These are phyloP conservation scores for Acropora tenuis DNA, from an alignment of 64 coral and sea anemone genomes.

Conservation along the genomic window DNA sequence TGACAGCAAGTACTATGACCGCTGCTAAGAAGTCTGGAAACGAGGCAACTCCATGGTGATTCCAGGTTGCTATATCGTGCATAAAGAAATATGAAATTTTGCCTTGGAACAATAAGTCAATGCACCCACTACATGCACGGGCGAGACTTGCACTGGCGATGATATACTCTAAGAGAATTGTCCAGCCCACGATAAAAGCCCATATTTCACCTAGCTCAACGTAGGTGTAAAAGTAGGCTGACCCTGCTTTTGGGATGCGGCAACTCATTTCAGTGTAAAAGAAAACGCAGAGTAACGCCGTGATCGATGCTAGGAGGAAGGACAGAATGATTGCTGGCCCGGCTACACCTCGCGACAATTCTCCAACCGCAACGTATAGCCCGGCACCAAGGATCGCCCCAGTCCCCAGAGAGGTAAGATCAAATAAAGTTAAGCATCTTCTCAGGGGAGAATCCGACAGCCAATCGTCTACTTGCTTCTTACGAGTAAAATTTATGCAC, in stretches of 20 bases:
- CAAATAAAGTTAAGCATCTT: slow-evolving; percentile 35
- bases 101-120: slow-evolving; percentile 10
- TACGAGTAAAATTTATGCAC: not conserved
- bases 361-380: slow-evolving; percentile 28
- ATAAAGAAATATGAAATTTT: slow-evolving; percentile 22
- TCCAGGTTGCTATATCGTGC: not conserved
- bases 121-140: slow-evolving; percentile 33
- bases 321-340: slow-evolving; percentile 32
- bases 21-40: slow-evolving; percentile 48
- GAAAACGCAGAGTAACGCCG: slow-evolving; percentile 1
- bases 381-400: slow-evolving; percentile 29
- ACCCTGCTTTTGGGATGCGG: slow-evolving; percentile 48
- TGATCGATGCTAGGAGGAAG: slow-evolving; percentile 29
- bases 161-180: slow-evolving; percentile 36
- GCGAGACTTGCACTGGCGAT: slow-evolving; percentile 21
- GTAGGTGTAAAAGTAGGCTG: slow-evolving; percentile 53
- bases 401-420: slow-evolving; percentile 40
- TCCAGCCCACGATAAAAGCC: slow-evolving; percentile 58
- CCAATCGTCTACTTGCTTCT: not conserved
- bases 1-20: not conserved
- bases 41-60: not conserved
- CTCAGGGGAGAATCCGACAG: slow-evolving; percentile 6
- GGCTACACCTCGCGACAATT: slow-evolving; percentile 31
- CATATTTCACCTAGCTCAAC: slow-evolving; percentile 55
- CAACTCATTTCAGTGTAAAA: slow-evolving; percentile 39